A percentile compares a stretch with the other conserved stretches of the same genome.
These are phyloP conservation scores for Heliothis peltigera DNA, from an alignment of 2,888 invertebrate species.

Conservation along the genomic window DNA sequence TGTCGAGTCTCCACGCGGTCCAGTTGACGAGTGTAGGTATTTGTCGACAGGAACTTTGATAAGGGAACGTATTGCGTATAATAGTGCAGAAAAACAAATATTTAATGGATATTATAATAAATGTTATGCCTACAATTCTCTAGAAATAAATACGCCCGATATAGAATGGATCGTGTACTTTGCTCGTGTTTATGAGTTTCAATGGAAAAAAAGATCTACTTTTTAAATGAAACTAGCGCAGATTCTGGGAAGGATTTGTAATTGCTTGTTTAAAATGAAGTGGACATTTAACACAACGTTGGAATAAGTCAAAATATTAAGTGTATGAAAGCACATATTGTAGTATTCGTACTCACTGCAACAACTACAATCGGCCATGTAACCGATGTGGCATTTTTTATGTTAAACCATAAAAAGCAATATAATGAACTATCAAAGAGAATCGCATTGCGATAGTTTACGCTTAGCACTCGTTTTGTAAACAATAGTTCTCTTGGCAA, in stretches of 20 bases:
- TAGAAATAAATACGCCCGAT: constrained; percentile 33
- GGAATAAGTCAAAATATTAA: not conserved
- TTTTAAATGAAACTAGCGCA: constrained; percentile 42
- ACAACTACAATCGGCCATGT: constrained; percentile 16
- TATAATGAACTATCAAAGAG: constrained; percentile 25
- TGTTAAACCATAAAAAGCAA: constrained; percentile 20
- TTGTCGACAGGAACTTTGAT: constrained; percentile 57
- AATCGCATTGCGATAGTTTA: constrained; percentile 28
- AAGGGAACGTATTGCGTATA: constrained; percentile 55
- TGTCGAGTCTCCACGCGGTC: constrained; percentile 35
- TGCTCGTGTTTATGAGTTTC: constrained; percentile 44
- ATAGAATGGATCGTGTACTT: constrained; percentile 29
- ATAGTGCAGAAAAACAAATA: constrained; percentile 49
- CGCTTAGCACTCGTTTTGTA: constrained; percentile 25
- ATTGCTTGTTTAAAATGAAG: not conserved
- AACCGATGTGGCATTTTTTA: constrained; percentile 8
- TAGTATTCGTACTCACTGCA: not conserved
- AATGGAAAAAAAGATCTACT: constrained; percentile 51
- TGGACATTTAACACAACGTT: not conserved
- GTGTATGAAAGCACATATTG: not conserved
- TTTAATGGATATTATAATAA: constrained; percentile 49
- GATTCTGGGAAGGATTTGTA: constrained; percentile 1
- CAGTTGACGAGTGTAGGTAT: constrained; percentile 51
- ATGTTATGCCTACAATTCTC: constrained; percentile 38
- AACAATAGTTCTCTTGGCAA: constrained; percentile 43